phyloP scores from a whole-genome alignment of 2,888 invertebrate species.

The Eulithis prunata region DNA sequence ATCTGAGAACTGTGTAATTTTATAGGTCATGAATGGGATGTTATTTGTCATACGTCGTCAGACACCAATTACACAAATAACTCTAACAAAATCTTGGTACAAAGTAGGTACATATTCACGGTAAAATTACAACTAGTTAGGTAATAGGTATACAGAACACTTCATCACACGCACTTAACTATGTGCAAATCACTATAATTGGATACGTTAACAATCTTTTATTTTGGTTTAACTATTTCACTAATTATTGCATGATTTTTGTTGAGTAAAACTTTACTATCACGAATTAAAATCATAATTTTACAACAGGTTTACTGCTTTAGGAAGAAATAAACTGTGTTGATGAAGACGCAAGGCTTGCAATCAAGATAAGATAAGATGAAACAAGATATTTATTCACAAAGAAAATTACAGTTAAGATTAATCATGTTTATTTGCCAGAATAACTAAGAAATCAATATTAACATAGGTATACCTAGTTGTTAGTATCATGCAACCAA shows the following conservation, averaged over 20 bases:
- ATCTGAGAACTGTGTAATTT: too few species aligned
- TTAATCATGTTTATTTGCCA: too few species aligned
- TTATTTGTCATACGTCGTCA: too few species aligned
- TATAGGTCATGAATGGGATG: too few species aligned
- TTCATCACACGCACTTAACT: constrained; percentile 6
- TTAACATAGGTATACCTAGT: too few species aligned
- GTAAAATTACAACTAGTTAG: too few species aligned
- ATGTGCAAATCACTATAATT: constrained; percentile 13
- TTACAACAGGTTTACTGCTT: constrained; percentile 17
- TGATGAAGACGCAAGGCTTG: neutral
- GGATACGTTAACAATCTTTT: constrained; percentile 4
- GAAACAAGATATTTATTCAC: neutral
- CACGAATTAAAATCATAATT: neutral
- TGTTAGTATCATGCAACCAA: too few species aligned
- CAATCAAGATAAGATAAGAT: neutral
- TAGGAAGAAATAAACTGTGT: constrained; percentile 8
- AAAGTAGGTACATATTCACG: too few species aligned
- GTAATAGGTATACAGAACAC: constrained; percentile 1
- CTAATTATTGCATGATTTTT: constrained; percentile 5
- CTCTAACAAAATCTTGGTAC: too few species aligned
- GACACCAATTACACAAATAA: too few species aligned
- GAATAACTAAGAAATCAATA: too few species aligned
- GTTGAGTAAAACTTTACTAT: constrained; percentile 11
- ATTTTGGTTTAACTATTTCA: constrained; percentile 10
- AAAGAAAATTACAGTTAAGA: too few species aligned